A percentile compares a stretch with the other conserved stretches of the same genome.
Conservation (phyloP, 2,797 vertebrate genomes). For the Microhierax caerulescens region DNA sequence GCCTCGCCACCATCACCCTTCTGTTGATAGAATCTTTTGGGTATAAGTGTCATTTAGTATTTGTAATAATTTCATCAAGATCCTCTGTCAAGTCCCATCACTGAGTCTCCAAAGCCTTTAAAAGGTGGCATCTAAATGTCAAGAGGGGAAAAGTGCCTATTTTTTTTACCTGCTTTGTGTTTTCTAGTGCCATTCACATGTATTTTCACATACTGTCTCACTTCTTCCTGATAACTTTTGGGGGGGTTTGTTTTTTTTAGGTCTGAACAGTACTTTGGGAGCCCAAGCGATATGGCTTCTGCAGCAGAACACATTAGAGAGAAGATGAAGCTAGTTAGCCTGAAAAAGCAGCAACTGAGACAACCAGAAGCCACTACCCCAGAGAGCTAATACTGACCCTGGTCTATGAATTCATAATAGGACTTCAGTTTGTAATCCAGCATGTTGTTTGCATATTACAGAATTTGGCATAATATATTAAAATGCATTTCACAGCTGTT, state of each 20-base stretch:
- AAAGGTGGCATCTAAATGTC: background rate
- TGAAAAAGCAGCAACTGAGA: slow-evolving; percentile 88
- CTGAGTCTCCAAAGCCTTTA: background rate
- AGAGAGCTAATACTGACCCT: slow-evolving; percentile 80
- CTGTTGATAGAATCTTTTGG: background rate
- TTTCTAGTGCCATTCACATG: background rate
- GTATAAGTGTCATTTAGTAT: background rate
- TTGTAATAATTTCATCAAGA: background rate
- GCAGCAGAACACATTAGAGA: slow-evolving; percentile 92
- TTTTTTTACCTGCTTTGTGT: background rate
- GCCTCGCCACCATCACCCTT: background rate
- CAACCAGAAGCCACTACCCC: slow-evolving; percentile 78
- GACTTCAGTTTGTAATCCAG: slow-evolving; percentile 65
- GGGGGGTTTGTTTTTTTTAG: slow-evolving; percentile 68
- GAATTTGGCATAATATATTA: slow-evolving; percentile 68
- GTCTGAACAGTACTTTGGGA: slow-evolving; percentile 96
- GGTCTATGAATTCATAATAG: slow-evolving; percentile 44
- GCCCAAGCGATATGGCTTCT: slow-evolving; percentile 90
- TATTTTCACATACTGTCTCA: background rate
- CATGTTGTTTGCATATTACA: slow-evolving; percentile 67
- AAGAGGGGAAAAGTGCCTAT: background rate
- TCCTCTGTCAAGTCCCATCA: background rate
- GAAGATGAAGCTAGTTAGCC: slow-evolving; percentile 91
- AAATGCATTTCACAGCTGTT: slow-evolving; percentile 71
- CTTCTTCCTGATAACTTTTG: background rate